Conservation (phyloP, 2,797 vertebrate genomes). For the Lacerta agilis region DNA sequence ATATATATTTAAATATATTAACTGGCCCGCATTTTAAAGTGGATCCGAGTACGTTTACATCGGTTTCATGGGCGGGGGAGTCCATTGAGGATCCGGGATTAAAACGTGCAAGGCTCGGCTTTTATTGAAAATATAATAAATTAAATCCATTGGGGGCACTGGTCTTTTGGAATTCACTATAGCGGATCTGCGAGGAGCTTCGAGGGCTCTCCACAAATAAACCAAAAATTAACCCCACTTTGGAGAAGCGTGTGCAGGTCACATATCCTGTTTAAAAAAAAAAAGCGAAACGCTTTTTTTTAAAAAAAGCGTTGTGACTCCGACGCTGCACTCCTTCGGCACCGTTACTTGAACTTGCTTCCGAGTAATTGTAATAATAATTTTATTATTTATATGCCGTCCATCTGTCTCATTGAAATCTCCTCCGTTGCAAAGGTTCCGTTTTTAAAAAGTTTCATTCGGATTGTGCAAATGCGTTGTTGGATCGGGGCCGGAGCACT, state of each 20-base stretch:
- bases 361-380: too few relatives aligned
- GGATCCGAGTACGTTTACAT: background rate
- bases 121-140: background rate
- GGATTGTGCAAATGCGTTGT: background rate
- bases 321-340: too few relatives aligned
- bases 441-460: background rate
- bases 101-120: background rate
- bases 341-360: too few relatives aligned
- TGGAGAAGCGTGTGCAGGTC: background rate
- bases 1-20: too few relatives aligned
- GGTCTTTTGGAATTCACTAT: background rate
- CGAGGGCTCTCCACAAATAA: background rate
- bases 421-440: background rate
- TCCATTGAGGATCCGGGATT: background rate
- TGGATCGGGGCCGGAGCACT: background rate
- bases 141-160: background rate
- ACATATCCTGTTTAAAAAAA: background rate
- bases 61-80: background rate
- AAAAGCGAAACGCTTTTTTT: background rate
- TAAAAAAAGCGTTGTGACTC: too few relatives aligned
- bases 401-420: background rate
- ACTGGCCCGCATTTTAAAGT: background rate
- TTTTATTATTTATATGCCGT: too few relatives aligned
- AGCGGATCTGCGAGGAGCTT: too few relatives aligned
- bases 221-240: background rate